Base-by-base conservation (phyloP, 2,113 vertebrate genomes). In the Cichladusa arquata region DNA sequence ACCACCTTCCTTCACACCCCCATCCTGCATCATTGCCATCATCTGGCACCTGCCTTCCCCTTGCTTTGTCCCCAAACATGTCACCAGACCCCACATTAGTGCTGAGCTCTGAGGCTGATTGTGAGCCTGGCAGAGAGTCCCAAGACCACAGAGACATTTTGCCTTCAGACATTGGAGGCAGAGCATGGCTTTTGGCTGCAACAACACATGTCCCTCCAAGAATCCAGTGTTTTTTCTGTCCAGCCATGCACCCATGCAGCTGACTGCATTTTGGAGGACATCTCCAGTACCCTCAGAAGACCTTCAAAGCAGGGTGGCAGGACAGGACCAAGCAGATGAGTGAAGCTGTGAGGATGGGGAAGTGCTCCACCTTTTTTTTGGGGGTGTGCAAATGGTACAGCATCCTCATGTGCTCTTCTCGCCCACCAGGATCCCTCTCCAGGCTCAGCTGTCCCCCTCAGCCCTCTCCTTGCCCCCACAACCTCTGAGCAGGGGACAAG, bases 21-120 rank as follows among this genome's bases (percentile, higher is more conserved):
- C 25, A 13, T n/a, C 31, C 40, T 1, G 3, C 4, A 2, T 33
- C 26, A 3, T 0, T 77, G 58, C 45, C 23, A 1, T 25, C 61
- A 25, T 17, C 54, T 36, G 42, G 18, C n/a, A 84, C 26, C 54
- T 71, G 31, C 19, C 29, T 71, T 72, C 18, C 53, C 25, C 33
- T 10, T 50, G 5, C 25, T 47, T 10, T 78, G 38, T 53, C 64
- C 67, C 69, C 54, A 67, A 0, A 60, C 11, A 7, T 5, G 28
- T 61, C 91, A 69, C 50, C 44, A 91, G 62, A 18, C 31, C 19
- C 31, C 8, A 3, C 45, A 6, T 28, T 5, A 22, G 12, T 24
- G 57, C 47, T 66, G 73, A 66, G 78, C 51, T 70, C 62, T 57
- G 51, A 61, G 34, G 14, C 7, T 65, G 36, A 6, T 1, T 29